Evolutionary conservation across 2,113 vertebrate species (phyloP).

Genomic region (Anguilla japonica): DNA sequence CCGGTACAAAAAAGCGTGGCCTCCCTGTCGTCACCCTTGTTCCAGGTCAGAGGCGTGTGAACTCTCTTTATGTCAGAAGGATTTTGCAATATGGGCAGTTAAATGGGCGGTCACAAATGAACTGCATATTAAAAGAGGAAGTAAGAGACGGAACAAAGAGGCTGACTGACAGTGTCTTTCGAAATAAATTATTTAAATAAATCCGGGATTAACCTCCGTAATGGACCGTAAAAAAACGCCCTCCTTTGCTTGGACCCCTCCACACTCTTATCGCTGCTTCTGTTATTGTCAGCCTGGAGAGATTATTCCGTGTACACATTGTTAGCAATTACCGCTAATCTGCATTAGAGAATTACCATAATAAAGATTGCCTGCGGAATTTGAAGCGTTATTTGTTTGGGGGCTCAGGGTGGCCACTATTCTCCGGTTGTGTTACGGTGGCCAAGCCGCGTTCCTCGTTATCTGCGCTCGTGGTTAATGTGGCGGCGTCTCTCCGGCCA

Average conservation of each 20-base stretch:
- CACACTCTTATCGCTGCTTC: conserved; percentile 52
- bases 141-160: conserved; percentile 26
- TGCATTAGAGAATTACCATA: conserved; percentile 72
- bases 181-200: conserved; percentile 46
- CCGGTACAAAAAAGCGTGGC: neutral
- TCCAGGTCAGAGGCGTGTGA: neutral
- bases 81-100: neutral
- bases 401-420: conserved; percentile 55
- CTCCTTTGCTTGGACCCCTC: conserved; percentile 56
- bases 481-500: neutral
- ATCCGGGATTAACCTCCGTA: conserved; percentile 53
- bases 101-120: neutral
- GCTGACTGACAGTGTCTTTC: conserved; percentile 30
- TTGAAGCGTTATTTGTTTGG: conserved; percentile 66
- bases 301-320: conserved; percentile 70
- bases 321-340: conserved; percentile 74
- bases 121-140: neutral
- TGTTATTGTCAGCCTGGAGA: conserved; percentile 60
- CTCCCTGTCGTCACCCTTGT: neutral
- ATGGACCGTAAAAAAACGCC: conserved; percentile 59
- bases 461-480: conserved; percentile 35
- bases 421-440: conserved; percentile 46
- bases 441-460: conserved; percentile 35
- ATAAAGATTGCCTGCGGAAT: conserved; percentile 65
- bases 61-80: neutral